Percentiles rank a stretch among this genome's conserved stretches.
These are phyloP conservation scores for Machimus rusticus DNA, from an alignment of 2,888 invertebrate genomes.

Conservation along the genomic window DNA sequence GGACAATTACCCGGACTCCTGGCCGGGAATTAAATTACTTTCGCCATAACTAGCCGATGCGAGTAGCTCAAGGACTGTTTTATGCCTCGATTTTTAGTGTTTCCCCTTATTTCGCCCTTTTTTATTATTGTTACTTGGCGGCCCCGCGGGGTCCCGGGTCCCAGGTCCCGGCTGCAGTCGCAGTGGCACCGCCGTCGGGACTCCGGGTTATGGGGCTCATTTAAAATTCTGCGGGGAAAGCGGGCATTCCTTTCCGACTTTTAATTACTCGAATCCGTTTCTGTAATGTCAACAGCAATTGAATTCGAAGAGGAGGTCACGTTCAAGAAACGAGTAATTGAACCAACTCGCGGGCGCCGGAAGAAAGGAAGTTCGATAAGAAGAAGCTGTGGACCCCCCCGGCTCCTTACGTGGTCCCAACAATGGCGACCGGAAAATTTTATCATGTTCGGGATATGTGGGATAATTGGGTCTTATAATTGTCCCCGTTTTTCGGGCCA, in stretches of 20 bases:
- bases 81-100: constrained; percentile 2
- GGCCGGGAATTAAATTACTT: constrained; percentile 1
- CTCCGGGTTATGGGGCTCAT: neutral
- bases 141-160: neutral
- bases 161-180: neutral
- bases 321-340: constrained; percentile 2
- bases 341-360: neutral
- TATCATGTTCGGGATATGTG: neutral
- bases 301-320: neutral
- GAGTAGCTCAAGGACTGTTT: neutral
- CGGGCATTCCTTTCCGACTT: neutral
- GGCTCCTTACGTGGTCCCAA: neutral
- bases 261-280: constrained; percentile 2
- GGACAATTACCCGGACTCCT: constrained; percentile 12
- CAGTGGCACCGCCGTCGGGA: neutral
- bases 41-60: constrained; percentile 4
- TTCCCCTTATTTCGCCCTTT: neutral
- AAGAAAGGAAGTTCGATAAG: neutral
- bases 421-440: neutral
- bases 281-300: constrained; percentile 23
- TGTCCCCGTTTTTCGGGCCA: neutral
- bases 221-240: neutral
- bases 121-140: neutral
- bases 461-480: neutral
- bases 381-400: neutral